A percentile compares a stretch with the other conserved stretches of the same genome.
These are phyloP conservation scores for Gibbula magus DNA, from an alignment of 2,888 invertebrate species.

Conservation along the genomic window DNA sequence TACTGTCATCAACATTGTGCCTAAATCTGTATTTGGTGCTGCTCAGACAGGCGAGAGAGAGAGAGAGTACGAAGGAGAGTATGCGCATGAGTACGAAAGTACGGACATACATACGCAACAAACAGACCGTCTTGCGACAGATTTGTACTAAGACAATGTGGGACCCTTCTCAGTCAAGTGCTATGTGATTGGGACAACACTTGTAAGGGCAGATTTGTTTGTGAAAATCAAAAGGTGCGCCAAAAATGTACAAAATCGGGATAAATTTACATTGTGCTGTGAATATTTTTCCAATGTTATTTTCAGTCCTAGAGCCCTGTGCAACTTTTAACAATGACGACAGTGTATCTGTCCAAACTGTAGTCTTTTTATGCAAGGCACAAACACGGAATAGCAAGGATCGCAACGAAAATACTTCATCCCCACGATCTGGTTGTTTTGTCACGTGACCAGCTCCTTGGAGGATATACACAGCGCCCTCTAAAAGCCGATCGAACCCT, in stretches of 20 bases:
- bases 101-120: too few relatives aligned
- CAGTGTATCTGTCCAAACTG: constrained; percentile 7
- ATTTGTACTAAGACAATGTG: neutral
- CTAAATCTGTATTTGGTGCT: constrained; percentile 21
- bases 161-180: constrained; percentile 13
- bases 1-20: constrained; percentile 24
- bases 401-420: constrained; percentile 2
- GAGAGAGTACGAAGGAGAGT: neutral
- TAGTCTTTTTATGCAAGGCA: constrained; percentile 10
- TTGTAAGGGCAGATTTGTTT: neutral
- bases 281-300: constrained; percentile 16
- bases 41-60: neutral
- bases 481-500: too few relatives aligned
- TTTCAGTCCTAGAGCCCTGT: neutral
- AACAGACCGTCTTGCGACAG: neutral
- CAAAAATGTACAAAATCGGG: constrained; percentile 23
- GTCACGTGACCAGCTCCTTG: neutral
- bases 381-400: neutral
- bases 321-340: neutral
- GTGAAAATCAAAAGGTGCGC: constrained; percentile 17
- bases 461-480: neutral
- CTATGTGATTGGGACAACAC: neutral
- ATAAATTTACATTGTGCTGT: constrained; percentile 22
- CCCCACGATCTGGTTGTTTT: neutral
- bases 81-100: neutral